Evolutionary conservation across 2,888 invertebrate species (phyloP), one percentile per base, ranked within the genome.

Genomic region (Bunonema sp.): DNA sequence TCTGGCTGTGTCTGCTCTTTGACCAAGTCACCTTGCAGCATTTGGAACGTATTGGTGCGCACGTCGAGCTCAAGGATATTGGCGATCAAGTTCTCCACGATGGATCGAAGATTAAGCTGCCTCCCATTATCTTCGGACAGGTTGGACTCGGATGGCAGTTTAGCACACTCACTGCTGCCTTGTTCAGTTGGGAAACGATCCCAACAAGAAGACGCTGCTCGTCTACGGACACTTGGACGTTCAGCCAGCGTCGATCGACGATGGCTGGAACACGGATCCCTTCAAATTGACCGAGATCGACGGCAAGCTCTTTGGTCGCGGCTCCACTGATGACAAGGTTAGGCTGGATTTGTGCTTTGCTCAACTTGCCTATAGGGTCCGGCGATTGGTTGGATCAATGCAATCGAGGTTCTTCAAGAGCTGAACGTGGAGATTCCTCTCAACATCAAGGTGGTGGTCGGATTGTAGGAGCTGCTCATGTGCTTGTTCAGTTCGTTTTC

Each of bases 221-320:
- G 76, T 97, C 42, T 97, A 97, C 71, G 93, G 93, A 0, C 97
- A 97, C 73, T 77, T 97, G 65, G 97, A 97, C 75, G 97, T 97
- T 0, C 93, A 93, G 70, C 93, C 93, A 8, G 97, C 93, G 1
- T 70, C 80, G 23, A 80, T 44, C 4, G 32, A 47, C 48, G 58
- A 58, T 75, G 93, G 91, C 0, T 93, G 93, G 93, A 77, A 82
- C 52, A 81, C 86, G 0, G 86, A 93, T 45, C 93, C 97, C 0
- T 97, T 93, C 74, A 79, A 78, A 34, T 74, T 97, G 41, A 80
- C 80, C 19, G 86, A 89, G 69, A 79, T 79, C 45, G 78, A 89
- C 74, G 84, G 79, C 1, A 89, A 87, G 69, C 73, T 91, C 30
- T 91, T 76, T 73, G 91, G 88, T 0, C 77, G 93, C 52, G 93